phyloP scores from a whole-genome alignment of 2,888 invertebrate genomes.

The Chrysotoxum bicinctum region DNA sequence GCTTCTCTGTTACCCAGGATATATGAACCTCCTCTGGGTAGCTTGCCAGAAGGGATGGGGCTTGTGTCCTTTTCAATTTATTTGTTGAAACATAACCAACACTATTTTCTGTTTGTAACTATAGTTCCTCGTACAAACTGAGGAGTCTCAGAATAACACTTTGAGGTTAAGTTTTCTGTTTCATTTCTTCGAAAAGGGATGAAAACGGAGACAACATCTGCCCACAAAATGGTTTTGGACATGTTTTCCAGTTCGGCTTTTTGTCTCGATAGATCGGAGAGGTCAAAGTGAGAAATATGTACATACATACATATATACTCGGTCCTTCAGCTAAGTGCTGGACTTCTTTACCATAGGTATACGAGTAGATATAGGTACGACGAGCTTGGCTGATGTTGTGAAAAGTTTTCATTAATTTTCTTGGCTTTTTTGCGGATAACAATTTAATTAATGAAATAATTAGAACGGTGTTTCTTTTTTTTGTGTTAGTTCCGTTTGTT shows the following conservation, averaged over 20 bases:
- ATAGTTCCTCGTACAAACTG: constrained; percentile 28
- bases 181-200: constrained; percentile 15
- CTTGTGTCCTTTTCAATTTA: constrained; percentile 32
- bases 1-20: background rate
- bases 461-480: constrained; percentile 20
- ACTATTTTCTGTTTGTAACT: constrained; percentile 37
- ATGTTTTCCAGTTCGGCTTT: constrained; percentile 8
- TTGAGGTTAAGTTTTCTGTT: constrained; percentile 50
- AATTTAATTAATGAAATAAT: constrained; percentile 66
- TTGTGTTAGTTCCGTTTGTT: background rate
- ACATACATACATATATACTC: background rate
- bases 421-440: constrained; percentile 42
- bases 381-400: constrained; percentile 4
- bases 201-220: constrained; percentile 52
- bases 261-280: background rate
- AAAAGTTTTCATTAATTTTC: constrained; percentile 63
- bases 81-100: constrained; percentile 19
- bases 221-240: constrained; percentile 44
- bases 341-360: no score
- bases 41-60: background rate
- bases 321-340: no score
- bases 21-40: background rate
- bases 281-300: background rate
- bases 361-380: background rate
- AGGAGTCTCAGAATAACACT: constrained; percentile 34